Conservation (phyloP, 53 echinoderm and acorn worm genomes). For the Antedon mediterranea region DNA sequence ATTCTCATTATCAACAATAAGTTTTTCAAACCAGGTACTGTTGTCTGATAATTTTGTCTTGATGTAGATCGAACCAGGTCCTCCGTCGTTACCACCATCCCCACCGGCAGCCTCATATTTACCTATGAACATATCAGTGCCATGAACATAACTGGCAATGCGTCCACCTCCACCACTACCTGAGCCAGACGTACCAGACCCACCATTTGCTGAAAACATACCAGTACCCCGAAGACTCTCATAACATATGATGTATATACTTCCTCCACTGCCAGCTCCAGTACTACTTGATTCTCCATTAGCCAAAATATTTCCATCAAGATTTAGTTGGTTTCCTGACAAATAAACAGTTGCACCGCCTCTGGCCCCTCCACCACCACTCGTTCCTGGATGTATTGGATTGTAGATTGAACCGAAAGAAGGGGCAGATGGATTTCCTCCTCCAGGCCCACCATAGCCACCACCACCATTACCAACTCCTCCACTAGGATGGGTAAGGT, state of each 20-base stretch:
- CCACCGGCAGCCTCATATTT: constrained; percentile 54
- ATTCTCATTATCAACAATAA: constrained; percentile 60
- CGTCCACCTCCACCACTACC: constrained; percentile 85
- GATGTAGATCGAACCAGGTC: constrained; percentile 75
- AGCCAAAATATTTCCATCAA: constrained; percentile 48
- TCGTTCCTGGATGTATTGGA: constrained; percentile 29
- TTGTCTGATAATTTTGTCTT: constrained; percentile 10
- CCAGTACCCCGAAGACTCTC: constrained; percentile 39
- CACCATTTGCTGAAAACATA: constrained; percentile 47
- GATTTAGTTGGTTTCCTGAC: constrained; percentile 26
- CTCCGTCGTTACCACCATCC: constrained; percentile 32
- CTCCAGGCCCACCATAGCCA: constrained; percentile 70
- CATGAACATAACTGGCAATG: constrained; percentile 36
- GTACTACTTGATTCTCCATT: constrained; percentile 20
- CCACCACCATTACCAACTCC: constrained; percentile 51
- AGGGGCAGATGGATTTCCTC: constrained; percentile 26
- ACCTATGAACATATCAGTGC: constrained; percentile 25
- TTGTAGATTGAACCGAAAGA: constrained; percentile 70
- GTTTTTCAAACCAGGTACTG: constrained; percentile 23
- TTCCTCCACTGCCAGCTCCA: constrained; percentile 76
- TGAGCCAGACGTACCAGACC: constrained; percentile 15
- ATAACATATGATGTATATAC: constrained; percentile 32
- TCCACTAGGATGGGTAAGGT: constrained; percentile 28
- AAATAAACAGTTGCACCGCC: constrained; percentile 47
- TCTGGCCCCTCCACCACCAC: constrained; percentile 42